These are phyloP conservation scores for Drosophila subobscura DNA, from an alignment of 1,140 invertebrate genomes.

Conservation along the genomic window DNA sequence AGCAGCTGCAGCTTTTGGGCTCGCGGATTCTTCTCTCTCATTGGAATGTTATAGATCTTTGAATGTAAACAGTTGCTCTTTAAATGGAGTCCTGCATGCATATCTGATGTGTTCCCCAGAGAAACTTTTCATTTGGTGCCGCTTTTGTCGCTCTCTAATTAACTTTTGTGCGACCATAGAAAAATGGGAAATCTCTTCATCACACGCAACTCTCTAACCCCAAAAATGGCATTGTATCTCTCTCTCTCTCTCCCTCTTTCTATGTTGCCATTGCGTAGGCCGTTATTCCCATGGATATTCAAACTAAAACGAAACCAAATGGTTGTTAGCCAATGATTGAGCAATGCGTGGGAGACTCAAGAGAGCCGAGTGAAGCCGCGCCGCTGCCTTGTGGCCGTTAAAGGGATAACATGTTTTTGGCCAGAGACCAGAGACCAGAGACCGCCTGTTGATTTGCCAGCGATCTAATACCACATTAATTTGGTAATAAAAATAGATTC, in stretches of 20 bases:
- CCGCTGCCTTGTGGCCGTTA: constrained; percentile 4
- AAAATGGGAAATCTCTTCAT: constrained; percentile 30
- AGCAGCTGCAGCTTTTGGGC: constrained; percentile 5
- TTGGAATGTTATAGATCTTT: too few relatives aligned
- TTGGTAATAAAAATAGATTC: constrained; percentile 66
- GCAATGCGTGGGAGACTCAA: constrained; percentile 37
- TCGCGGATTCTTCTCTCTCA: too few relatives aligned
- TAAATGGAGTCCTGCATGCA: not conserved
- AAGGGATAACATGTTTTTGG: constrained; percentile 51
- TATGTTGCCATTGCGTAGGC: constrained; percentile 34
- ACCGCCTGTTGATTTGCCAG: constrained; percentile 49
- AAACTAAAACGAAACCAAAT: constrained; percentile 32
- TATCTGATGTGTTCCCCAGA: constrained; percentile 16
- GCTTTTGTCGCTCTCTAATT: constrained; percentile 26
- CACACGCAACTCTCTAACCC: constrained; percentile 34
- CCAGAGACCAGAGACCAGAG: not conserved
- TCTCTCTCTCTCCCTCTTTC: not conserved
- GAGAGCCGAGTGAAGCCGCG: too few relatives aligned
- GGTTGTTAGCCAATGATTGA: constrained; percentile 27
- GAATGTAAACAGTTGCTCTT: too few relatives aligned
- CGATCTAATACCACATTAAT: constrained; percentile 65
- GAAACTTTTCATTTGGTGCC: constrained; percentile 31
- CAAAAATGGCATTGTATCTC: constrained; percentile 24
- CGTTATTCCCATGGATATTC: constrained; percentile 11
- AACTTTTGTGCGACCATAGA: constrained; percentile 18